These are phyloP conservation scores for Brachionus manjavacas DNA, from an alignment of 1,140 invertebrate species.

Conservation along the genomic window DNA sequence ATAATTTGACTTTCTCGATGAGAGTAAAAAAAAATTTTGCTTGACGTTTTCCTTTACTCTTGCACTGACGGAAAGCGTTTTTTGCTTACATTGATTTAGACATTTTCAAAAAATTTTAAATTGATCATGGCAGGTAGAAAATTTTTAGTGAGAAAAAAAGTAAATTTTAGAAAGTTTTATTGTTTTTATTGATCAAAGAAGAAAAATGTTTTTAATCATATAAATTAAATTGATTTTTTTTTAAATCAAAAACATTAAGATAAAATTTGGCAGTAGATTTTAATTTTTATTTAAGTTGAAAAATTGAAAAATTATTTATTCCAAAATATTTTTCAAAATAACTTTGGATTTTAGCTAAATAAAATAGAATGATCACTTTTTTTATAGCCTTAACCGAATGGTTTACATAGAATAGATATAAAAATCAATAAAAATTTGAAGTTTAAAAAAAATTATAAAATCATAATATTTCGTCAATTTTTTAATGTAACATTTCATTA, in stretches of 20 bases:
- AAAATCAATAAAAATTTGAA: slow-evolving; percentile 1
- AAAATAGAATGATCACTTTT: background rate
- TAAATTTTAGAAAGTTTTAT: background rate
- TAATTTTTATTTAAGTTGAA: background rate
- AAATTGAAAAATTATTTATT: background rate
- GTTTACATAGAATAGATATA: background rate
- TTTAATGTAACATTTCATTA: background rate
- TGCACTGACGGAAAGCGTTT: no score
- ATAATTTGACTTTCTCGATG: no score
- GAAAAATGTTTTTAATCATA: background rate
- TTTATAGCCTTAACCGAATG: background rate
- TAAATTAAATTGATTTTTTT: background rate
- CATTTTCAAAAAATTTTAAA: background rate
- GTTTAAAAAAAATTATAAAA: background rate
- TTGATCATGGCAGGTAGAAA: background rate
- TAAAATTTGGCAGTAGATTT: background rate
- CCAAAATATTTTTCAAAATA: background rate
- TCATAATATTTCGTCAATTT: background rate
- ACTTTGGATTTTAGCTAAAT: background rate
- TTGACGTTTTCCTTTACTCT: no score
- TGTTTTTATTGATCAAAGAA: background rate
- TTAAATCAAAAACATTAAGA: background rate
- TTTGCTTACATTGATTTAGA: no score
- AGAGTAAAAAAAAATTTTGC: no score
- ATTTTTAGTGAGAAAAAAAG: background rate